Conservation (phyloP, 1,140 invertebrate genomes). For the Pseudomyrmex sp. region DNA sequence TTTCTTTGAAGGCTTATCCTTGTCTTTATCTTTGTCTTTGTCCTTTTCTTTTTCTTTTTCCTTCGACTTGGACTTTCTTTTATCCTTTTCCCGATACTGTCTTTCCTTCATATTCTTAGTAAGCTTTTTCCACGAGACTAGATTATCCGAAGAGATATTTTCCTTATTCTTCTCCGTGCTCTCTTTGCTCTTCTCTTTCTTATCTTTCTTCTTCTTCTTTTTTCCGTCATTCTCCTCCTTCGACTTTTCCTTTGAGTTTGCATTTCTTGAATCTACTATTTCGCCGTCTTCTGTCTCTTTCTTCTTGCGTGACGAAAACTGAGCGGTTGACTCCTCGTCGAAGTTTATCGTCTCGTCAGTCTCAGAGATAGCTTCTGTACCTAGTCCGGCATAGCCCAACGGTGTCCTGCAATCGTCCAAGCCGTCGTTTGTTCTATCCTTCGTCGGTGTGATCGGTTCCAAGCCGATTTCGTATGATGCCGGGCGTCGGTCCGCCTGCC, state of each 20-base stretch:
- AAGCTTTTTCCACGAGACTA: slow-evolving; percentile 91
- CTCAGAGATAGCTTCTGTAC: slow-evolving; percentile 83
- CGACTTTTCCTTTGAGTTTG: slow-evolving; percentile 74
- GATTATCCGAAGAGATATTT: slow-evolving; percentile 84
- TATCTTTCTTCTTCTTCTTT: slow-evolving; percentile 80
- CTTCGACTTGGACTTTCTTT: slow-evolving; percentile 78
- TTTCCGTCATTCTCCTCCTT: slow-evolving; percentile 78
- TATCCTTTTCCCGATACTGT: slow-evolving; percentile 91
- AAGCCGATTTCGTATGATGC: slow-evolving; percentile 71
- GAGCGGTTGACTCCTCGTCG: slow-evolving; percentile 78
- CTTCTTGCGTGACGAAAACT: slow-evolving; percentile 63
- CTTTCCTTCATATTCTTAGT: slow-evolving; percentile 92
- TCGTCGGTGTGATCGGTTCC: slow-evolving; percentile 81
- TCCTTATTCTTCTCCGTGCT: slow-evolving; percentile 87
- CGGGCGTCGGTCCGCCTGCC: slow-evolving; percentile 35
- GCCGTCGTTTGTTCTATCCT: slow-evolving; percentile 78
- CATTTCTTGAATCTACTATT: slow-evolving; percentile 76
- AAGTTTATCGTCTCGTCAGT: slow-evolving; percentile 82
- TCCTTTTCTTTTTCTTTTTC: slow-evolving; percentile 81
- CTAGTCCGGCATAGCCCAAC: slow-evolving; percentile 80
- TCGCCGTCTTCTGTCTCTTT: slow-evolving; percentile 85
- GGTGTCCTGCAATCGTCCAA: slow-evolving; percentile 80
- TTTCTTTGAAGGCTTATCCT: slow-evolving; percentile 89
- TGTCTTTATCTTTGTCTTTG: slow-evolving; percentile 88
- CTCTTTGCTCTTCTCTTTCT: slow-evolving; percentile 83